Evolutionary conservation across 1,140 invertebrate species (phyloP).

Genomic region (Laupala kohalensis): DNA sequence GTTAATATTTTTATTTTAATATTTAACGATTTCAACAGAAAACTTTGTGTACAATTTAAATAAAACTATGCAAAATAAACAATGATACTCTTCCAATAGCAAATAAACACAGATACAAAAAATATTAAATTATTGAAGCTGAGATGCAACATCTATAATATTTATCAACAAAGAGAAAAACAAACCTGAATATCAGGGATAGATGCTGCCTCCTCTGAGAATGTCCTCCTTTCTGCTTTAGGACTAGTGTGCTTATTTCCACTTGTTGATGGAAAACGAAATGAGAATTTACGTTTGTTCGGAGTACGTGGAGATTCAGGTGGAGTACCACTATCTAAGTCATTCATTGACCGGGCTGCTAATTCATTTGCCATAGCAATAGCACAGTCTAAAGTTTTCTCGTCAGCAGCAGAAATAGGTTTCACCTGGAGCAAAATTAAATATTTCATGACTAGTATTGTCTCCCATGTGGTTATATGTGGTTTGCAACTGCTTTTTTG

Average conservation of each 20-base stretch:
- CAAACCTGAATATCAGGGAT: constrained; percentile 78
- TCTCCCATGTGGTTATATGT: no score
- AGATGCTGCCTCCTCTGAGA: constrained; percentile 77
- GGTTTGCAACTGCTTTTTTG: no score
- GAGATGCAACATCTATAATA: no score
- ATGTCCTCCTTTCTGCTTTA: constrained; percentile 62
- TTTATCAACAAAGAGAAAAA: no score
- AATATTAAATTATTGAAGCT: no score
- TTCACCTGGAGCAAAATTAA: constrained; percentile 71
- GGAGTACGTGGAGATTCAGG: constrained; percentile 56
- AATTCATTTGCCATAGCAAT: constrained; percentile 90
- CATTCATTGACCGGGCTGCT: constrained; percentile 74
- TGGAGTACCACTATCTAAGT: constrained; percentile 41
- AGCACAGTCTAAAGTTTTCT: constrained; percentile 83
- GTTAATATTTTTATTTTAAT: no score
- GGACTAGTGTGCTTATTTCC: constrained; percentile 36
- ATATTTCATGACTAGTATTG: no score
- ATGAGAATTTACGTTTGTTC: constrained; percentile 73
- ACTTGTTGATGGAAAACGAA: constrained; percentile 53
- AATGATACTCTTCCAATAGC: no score
- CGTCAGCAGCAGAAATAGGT: constrained; percentile 85
- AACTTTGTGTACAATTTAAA: no score
- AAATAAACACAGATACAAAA: no score
- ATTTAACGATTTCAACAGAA: no score
- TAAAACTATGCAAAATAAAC: no score